Evolutionary conservation across 2,113 vertebrate genomes (phyloP).

Genomic region (Ceratotherium simum): DNA sequence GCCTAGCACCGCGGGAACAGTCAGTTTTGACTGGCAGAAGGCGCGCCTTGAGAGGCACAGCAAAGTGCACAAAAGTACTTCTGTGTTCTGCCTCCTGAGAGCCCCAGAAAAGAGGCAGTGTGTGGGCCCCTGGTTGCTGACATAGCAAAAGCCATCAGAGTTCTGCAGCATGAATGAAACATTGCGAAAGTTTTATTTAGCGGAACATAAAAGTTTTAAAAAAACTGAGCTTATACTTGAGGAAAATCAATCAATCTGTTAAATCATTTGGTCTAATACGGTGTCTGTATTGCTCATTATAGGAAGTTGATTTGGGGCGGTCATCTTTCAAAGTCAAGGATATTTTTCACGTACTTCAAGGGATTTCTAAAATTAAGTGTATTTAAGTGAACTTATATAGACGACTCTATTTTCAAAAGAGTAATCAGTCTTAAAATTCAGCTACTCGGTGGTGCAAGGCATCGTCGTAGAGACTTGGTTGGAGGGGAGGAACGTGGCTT

Average conservation of each 20-base stretch:
- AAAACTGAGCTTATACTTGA: neutral
- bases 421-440: neutral
- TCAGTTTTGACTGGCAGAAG: constrained; percentile 73
- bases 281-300: neutral
- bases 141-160: neutral
- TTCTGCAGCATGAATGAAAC: neutral
- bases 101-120: neutral
- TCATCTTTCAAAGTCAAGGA: constrained; percentile 25
- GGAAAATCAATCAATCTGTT: constrained; percentile 23
- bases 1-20: neutral
- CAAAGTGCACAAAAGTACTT: constrained; percentile 27
- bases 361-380: constrained; percentile 25
- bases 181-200: constrained; percentile 27
- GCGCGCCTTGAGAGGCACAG: neutral
- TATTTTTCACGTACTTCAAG: neutral
- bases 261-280: neutral
- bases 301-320: neutral
- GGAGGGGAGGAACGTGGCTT: neutral
- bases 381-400: constrained; percentile 18
- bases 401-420: constrained; percentile 20
- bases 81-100: neutral
- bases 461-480: neutral
- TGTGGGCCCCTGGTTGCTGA: neutral
- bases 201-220: neutral
- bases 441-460: neutral